Evolutionary conservation across 2,888 invertebrate species (phyloP).

Genomic region (Plebejus argus): DNA sequence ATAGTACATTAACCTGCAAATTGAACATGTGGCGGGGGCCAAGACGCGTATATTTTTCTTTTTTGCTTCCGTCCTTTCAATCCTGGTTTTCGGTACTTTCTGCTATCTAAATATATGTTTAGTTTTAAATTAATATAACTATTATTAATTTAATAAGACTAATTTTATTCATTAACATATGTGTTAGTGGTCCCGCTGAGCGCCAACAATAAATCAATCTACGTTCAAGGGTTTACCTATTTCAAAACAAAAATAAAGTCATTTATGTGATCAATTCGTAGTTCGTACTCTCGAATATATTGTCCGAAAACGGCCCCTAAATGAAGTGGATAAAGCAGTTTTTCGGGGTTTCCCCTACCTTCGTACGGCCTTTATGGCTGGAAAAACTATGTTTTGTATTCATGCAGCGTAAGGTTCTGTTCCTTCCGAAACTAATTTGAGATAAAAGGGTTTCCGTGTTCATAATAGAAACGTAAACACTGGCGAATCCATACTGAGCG

Average conservation of each 20-base stretch:
- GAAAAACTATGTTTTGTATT: constrained; percentile 21
- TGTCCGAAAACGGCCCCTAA: not conserved
- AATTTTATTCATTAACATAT: too few relatives aligned
- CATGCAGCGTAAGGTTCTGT: constrained; percentile 22
- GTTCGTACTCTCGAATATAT: not conserved
- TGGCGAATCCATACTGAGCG: not conserved
- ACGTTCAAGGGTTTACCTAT: not conserved
- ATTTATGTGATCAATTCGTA: not conserved
- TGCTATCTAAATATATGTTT: too few relatives aligned
- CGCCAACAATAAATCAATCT: not conserved
- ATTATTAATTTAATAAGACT: too few relatives aligned
- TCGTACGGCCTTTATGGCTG: not conserved
- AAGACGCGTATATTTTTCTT: too few relatives aligned
- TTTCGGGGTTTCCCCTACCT: not conserved
- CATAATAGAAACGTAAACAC: constrained; percentile 31
- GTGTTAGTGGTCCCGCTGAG: too few relatives aligned
- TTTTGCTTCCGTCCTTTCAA: too few relatives aligned
- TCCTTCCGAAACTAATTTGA: constrained; percentile 21
- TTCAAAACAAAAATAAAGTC: not conserved
- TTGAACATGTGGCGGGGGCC: not conserved
- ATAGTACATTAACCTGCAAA: not conserved
- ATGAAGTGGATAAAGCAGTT: constrained; percentile 1
- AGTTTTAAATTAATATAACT: too few relatives aligned
- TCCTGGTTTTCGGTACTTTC: too few relatives aligned
- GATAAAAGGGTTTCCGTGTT: constrained; percentile 23